Conservation (phyloP, 2,888 invertebrate genomes). For the Netelia fuscicornis region DNA sequence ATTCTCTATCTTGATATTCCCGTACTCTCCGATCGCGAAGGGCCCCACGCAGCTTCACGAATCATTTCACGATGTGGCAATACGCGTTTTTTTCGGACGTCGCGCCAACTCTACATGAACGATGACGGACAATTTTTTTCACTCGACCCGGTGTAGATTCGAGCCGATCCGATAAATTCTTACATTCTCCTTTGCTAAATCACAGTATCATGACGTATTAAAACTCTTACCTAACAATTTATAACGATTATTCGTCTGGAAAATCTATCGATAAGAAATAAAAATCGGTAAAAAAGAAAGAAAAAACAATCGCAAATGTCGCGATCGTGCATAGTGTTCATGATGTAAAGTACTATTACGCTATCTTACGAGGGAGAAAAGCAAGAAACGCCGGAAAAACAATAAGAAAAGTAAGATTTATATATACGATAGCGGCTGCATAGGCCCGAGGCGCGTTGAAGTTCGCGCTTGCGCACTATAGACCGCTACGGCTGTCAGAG, state of each 20-base stretch:
- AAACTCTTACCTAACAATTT: too few species aligned
- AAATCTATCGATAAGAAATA: not conserved
- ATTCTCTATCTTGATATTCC: slow-evolving; percentile 63
- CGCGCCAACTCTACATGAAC: slow-evolving; percentile 6
- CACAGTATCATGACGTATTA: too few species aligned
- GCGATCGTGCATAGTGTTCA: slow-evolving; percentile 20
- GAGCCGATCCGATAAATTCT: not conserved
- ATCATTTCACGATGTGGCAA: slow-evolving; percentile 53
- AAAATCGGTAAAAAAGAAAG: slow-evolving; percentile 1
- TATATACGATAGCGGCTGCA: slow-evolving; percentile 56
- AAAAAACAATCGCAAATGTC: slow-evolving; percentile 14
- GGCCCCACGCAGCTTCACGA: slow-evolving; percentile 52
- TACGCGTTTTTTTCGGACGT: not conserved
- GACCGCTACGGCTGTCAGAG: slow-evolving; percentile 43
- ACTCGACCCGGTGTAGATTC: slow-evolving; percentile 2
- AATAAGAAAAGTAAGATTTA: slow-evolving; percentile 47
- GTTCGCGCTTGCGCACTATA: slow-evolving; percentile 34
- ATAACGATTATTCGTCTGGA: not conserved
- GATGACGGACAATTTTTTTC: slow-evolving; percentile 61
- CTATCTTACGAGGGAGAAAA: not conserved
- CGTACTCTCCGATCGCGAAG: slow-evolving; percentile 38
- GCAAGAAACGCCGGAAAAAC: slow-evolving; percentile 18
- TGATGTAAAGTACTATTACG: slow-evolving; percentile 39
- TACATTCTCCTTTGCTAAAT: not conserved
- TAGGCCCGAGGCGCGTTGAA: slow-evolving; percentile 56